A percentile compares a stretch with the other conserved stretches of the same genome.
Evolutionary conservation across 2,113 vertebrate species (phyloP).

Genomic region (Noturus placidus): DNA sequence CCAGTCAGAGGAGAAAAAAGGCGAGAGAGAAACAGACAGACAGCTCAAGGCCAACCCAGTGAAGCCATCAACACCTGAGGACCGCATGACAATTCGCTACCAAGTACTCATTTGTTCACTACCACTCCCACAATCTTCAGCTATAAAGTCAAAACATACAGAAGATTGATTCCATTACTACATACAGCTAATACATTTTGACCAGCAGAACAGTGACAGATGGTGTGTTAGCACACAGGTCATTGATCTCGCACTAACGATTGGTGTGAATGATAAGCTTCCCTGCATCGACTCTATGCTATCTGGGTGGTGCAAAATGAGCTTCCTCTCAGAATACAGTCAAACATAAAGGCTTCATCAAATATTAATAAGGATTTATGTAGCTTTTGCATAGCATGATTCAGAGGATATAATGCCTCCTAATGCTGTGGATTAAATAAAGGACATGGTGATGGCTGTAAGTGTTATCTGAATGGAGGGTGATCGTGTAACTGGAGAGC

Average conservation of each 20-base stretch:
- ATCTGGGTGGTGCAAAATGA: conserved; percentile 5
- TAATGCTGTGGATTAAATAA: conserved; percentile 17
- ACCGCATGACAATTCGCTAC: conserved; percentile 41
- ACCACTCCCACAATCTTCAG: conserved; percentile 49
- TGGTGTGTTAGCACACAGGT: conserved; percentile 2
- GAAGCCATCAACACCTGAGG: conserved; percentile 50
- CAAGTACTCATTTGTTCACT: conserved; percentile 41
- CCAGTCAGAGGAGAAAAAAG: conserved; percentile 40
- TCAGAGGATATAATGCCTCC: background rate
- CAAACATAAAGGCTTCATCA: conserved; percentile 22
- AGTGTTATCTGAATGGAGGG: conserved; percentile 25
- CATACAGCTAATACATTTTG: conserved; percentile 31
- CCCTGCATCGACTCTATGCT: conserved; percentile 6
- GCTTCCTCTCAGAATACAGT: background rate
- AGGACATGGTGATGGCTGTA: background rate
- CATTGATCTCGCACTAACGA: conserved; percentile 40
- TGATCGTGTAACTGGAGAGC: conserved; percentile 29
- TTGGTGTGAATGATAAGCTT: conserved; percentile 39
- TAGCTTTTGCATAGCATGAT: conserved; percentile 9
- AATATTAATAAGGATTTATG: conserved; percentile 24
- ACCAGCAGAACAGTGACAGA: conserved; percentile 16
- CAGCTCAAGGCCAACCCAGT: conserved; percentile 50
- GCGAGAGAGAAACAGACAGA: conserved; percentile 40
- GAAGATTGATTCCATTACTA: conserved; percentile 13
- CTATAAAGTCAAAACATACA: conserved; percentile 30